Evolutionary conservation across 2,888 invertebrate genomes (phyloP).

Genomic region (Pasiphila rectangulata): DNA sequence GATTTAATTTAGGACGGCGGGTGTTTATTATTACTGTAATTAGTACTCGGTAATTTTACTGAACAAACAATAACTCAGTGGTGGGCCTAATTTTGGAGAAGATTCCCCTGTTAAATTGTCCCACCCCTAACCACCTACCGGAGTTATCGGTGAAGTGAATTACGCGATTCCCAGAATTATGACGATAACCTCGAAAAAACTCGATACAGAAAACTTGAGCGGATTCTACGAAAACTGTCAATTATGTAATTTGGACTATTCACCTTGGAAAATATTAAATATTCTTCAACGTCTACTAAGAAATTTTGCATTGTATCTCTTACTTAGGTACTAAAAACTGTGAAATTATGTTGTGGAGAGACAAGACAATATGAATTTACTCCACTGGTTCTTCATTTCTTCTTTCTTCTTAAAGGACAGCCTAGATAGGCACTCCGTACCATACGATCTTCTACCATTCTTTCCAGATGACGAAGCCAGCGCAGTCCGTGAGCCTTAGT

Average conservation of each 20-base stretch:
- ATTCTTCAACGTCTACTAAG: no score
- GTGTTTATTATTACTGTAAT: slow-evolving; percentile 33
- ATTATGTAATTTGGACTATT: slow-evolving; percentile 9
- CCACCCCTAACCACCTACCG: slow-evolving; percentile 2
- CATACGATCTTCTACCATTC: no score
- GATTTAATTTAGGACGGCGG: slow-evolving; percentile 17
- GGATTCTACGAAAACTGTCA: slow-evolving; percentile 7
- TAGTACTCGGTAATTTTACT: slow-evolving; percentile 35
- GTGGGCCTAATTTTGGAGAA: slow-evolving; percentile 30
- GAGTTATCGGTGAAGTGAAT: slow-evolving; percentile 12
- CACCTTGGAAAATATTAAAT: no score
- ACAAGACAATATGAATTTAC: no score
- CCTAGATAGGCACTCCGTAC: no score
- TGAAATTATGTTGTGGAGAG: no score
- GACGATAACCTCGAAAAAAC: slow-evolving; percentile 6
- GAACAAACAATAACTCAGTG: slow-evolving; percentile 35
- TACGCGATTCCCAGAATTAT: slow-evolving; percentile 7
- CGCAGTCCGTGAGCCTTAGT: no score
- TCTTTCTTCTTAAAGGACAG: no score
- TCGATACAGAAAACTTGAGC: slow-evolving; percentile 4
- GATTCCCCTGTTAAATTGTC: slow-evolving; percentile 33
- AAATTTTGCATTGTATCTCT: no score
- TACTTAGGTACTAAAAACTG: no score
- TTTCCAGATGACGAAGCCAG: no score
- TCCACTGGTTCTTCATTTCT: no score